Evolutionary conservation across 2,797 vertebrate species (phyloP).

Genomic region (Coccyzus lansbergi): DNA sequence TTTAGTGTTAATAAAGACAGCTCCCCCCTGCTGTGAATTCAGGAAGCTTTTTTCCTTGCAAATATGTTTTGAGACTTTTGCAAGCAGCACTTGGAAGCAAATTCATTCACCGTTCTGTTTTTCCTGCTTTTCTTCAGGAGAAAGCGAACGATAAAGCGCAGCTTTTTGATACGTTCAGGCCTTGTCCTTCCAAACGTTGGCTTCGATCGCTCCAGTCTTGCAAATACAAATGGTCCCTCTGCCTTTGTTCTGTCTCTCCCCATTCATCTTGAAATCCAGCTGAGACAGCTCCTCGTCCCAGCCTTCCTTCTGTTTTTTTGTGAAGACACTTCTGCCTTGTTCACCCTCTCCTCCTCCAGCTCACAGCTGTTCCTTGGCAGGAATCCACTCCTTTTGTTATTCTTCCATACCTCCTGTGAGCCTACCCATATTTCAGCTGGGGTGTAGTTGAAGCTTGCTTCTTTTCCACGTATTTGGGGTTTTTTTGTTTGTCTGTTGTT

Average conservation of each 20-base stretch:
- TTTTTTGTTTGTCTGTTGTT: rapidly evolving
- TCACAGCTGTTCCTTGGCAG: neutral
- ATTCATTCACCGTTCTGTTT: neutral
- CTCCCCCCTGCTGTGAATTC: neutral
- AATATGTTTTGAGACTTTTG: neutral
- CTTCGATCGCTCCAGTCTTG: neutral
- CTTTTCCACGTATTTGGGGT: neutral
- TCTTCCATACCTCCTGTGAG: neutral
- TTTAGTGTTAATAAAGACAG: neutral
- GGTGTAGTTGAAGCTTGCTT: neutral
- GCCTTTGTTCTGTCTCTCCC: neutral
- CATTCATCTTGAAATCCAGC: neutral
- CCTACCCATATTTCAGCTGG: neutral
- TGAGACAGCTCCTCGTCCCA: neutral
- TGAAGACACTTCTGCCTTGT: neutral
- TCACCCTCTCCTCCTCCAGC: neutral
- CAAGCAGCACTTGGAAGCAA: neutral
- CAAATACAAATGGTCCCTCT: neutral
- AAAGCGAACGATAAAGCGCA: neutral
- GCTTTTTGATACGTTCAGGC: neutral
- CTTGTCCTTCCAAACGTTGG: neutral
- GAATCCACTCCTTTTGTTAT: neutral
- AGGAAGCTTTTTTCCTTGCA: neutral
- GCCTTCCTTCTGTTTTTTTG: neutral
- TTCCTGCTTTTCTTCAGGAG: neutral